Evolutionary conservation across 1,140 invertebrate genomes (phyloP), one percentile per base, ranked within the genome.

Genomic region (Tachypleus tridentatus): DNA sequence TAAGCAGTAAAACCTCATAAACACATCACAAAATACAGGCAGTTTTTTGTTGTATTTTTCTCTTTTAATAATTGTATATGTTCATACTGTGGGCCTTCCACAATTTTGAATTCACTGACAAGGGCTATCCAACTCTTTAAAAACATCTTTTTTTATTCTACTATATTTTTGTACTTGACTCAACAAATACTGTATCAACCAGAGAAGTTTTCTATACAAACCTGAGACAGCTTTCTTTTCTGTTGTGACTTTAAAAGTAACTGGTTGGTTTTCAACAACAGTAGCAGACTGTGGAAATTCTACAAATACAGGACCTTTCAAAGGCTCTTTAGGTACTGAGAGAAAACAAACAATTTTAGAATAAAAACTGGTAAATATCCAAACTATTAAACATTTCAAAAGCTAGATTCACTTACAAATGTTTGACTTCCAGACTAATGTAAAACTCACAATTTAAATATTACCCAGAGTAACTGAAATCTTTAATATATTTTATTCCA

Each of bases 371-470:
- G 29, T 29, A 29, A 29, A 29, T 29, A 29, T 29, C 0, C 29
- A 29, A 29, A 29, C 29, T 29, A 29, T 29, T 29, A 29, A 29
- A 29, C 29, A 81, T 70, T 88, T 86, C 78, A 90, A 93, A 72
- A 87, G 89, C 75, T 89, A 92, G 80, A 92, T 93, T 64, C 89
- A 90, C 79, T 96, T 92, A 66, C 92, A 93, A 62, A 84, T 86
- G 76, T 94, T 89, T 78, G 95, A 95, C 80, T 95, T 95, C 58
- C 91, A 91, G 79, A 97, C 92, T 77, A 93, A 96, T 4, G 91
- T 94, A 78, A 95, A 97, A 50, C 49, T 48, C 5, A 60, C 67
- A 57, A 64, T 49, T 4, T 59, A 62, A 5, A 62, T 10, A 51
- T 5, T 51, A 56, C 5, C 11, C 52, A 1, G 5, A 2, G 6